Conservation (phyloP, 2,113 vertebrate species). For the Amphilophus citrinellus region DNA sequence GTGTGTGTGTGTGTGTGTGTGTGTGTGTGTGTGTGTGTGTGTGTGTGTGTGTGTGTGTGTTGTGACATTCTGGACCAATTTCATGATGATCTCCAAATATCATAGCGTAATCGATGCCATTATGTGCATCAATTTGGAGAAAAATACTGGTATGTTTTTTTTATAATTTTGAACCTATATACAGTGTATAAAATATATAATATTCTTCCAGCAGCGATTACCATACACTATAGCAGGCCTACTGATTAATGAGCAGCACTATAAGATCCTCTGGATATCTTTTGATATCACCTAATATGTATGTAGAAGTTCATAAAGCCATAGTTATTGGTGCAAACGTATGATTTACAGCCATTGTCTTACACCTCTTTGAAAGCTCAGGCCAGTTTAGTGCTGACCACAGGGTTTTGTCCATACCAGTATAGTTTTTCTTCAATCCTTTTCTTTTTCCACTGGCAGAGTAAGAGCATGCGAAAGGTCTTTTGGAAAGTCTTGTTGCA, state of each 20-base stretch:
- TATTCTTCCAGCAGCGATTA: constrained; percentile 18
- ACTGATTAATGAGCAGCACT: constrained; percentile 41
- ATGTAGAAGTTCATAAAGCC: constrained; percentile 32
- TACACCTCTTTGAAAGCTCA: constrained; percentile 36
- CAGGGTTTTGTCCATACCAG: constrained; percentile 89
- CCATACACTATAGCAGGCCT: constrained; percentile 19
- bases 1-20: too few species aligned
- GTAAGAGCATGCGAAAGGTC: constrained; percentile 95
- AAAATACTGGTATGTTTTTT: not conserved
- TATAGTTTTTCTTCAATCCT: constrained; percentile 89
- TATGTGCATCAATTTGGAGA: not conserved
- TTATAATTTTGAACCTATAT: constrained; percentile 21
- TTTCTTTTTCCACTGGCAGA: constrained; percentile 95
- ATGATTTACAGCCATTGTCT: constrained; percentile 17
- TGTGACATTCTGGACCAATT: constrained; percentile 17
- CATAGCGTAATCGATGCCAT: not conserved
- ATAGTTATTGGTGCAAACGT: constrained; percentile 7
- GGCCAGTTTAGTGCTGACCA: constrained; percentile 71
- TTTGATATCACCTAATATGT: constrained; percentile 8
- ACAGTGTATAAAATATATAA: constrained; percentile 27
- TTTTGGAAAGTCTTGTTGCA: constrained; percentile 99
- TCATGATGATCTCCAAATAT: not conserved
- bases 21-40: too few species aligned
- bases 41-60: not conserved
- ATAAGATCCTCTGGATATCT: not conserved